Evolutionary conservation across 2,797 vertebrate genomes (phyloP).

Genomic region (Squalus acanthias): DNA sequence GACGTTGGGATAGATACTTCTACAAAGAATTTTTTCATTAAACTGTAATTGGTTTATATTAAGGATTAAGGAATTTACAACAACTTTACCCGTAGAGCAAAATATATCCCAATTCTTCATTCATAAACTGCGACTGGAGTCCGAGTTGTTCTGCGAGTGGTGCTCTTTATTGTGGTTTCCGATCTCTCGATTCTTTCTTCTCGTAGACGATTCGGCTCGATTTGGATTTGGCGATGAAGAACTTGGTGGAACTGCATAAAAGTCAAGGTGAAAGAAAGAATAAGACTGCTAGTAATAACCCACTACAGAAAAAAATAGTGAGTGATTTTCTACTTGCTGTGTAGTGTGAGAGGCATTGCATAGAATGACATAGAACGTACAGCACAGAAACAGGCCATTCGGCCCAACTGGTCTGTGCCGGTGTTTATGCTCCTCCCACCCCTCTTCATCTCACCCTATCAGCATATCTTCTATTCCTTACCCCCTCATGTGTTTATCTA

Average conservation of each 20-base stretch:
- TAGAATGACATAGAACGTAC: not conserved
- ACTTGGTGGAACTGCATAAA: not conserved
- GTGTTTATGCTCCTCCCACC: not conserved
- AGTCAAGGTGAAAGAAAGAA: conserved; percentile 1
- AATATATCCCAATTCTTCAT: not conserved
- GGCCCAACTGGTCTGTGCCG: not conserved
- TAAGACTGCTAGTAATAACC: not conserved
- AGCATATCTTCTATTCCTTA: not conserved
- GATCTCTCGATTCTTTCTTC: not conserved
- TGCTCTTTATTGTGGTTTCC: not conserved
- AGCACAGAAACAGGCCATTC: not conserved
- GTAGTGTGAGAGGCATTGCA: too few species aligned
- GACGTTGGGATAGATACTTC: too few species aligned
- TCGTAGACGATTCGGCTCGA: not conserved
- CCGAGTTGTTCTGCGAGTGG: not conserved
- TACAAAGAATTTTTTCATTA: too few species aligned
- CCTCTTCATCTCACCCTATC: not conserved
- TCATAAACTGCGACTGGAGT: not conserved
- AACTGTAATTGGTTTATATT: too few species aligned
- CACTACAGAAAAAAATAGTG: not conserved
- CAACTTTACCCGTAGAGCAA: too few species aligned
- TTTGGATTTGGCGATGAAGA: not conserved
- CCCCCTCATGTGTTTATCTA: not conserved
- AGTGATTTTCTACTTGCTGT: not conserved
- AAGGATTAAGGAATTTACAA: too few species aligned